These are phyloP conservation scores for Fukomys damarensis DNA, from an alignment of 2,113 vertebrate species.

Conservation along the genomic window DNA sequence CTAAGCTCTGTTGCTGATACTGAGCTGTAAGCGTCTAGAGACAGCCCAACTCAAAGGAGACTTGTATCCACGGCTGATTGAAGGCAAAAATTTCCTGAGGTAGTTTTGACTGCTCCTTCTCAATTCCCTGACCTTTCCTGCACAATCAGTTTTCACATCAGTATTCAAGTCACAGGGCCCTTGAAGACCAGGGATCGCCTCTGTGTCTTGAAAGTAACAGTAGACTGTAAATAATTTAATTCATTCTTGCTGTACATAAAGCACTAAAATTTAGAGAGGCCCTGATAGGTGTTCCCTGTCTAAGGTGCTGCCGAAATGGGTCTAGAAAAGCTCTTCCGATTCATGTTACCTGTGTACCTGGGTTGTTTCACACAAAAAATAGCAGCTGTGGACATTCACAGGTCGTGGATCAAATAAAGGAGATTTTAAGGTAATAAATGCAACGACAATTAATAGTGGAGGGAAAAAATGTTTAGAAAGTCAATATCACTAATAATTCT, in stretches of 20 bases:
- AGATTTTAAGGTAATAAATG: not conserved
- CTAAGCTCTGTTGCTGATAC: not conserved
- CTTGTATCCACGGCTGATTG: not conserved
- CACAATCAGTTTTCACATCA: not conserved
- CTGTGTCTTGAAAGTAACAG: not conserved
- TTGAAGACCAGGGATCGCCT: not conserved
- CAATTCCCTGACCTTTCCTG: not conserved
- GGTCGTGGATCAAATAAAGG: not conserved
- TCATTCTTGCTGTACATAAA: not conserved
- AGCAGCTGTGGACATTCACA: not conserved
- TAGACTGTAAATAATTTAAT: slow-evolving; percentile 32
- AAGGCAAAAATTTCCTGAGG: not conserved
- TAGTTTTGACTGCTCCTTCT: not conserved
- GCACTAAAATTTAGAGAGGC: not conserved
- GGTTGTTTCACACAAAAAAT: not conserved
- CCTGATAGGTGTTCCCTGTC: not conserved
- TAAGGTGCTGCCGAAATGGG: not conserved
- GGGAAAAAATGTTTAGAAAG: not conserved
- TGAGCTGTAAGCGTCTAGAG: slow-evolving; percentile 26
- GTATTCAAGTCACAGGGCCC: not conserved
- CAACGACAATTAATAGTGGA: not conserved
- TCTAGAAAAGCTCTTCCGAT: not conserved
- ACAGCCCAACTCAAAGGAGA: not conserved
- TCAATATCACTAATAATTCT: not conserved
- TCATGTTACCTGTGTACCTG: not conserved